Conservation (phyloP, 2,113 vertebrate genomes). For the Narcine bancroftii region DNA sequence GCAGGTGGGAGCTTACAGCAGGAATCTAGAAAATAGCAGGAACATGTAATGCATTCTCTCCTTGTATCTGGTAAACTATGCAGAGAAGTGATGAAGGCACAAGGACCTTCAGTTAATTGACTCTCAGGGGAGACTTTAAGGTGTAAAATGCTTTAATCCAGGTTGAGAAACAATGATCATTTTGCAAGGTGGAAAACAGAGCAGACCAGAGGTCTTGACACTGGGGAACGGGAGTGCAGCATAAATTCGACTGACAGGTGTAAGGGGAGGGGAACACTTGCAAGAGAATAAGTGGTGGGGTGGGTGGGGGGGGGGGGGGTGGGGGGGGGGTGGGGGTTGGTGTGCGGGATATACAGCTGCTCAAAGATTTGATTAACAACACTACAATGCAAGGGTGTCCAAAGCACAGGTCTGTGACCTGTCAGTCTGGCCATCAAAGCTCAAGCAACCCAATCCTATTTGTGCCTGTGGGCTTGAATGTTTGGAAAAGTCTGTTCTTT, state of each 20-base stretch:
- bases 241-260: neutral
- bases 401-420: neutral
- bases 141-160: conserved; percentile 31
- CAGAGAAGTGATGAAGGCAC: conserved; percentile 17
- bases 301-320: too few relatives aligned
- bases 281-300: neutral
- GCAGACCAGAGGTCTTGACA: neutral
- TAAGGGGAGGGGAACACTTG: neutral
- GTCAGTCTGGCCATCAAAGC: neutral
- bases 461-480: neutral
- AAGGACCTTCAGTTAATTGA: conserved; percentile 31
- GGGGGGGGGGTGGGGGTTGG: neutral
- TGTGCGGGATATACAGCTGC: neutral
- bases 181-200: neutral
- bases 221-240: neutral
- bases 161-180: conserved; percentile 3
- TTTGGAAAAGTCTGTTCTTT: neutral
- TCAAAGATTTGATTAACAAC: neutral
- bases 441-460: neutral
- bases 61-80: neutral
- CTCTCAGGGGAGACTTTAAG: conserved; percentile 12
- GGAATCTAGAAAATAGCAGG: neutral
- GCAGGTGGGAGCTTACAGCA: neutral
- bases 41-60: neutral
- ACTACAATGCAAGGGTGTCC: neutral